These are phyloP conservation scores for Botia almorhae DNA, from an alignment of 2,797 vertebrate species.

Conservation along the genomic window DNA sequence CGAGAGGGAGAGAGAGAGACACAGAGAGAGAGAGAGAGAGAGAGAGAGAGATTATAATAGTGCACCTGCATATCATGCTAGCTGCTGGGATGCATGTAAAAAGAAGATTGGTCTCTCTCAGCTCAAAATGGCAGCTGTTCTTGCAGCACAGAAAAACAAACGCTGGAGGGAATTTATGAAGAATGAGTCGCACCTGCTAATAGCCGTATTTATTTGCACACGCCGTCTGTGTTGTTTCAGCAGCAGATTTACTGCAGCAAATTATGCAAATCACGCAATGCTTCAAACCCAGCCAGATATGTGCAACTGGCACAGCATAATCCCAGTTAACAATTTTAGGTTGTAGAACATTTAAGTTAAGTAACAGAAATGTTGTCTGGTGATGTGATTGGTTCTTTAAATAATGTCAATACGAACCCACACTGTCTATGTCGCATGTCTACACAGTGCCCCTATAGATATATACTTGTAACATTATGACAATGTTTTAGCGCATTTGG, in stretches of 20 bases:
- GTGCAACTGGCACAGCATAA: no score
- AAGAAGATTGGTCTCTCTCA: background rate
- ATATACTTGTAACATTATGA: background rate
- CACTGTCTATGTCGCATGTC: background rate
- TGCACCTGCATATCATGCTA: conserved; percentile 9
- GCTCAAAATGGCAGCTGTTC: conserved; percentile 16
- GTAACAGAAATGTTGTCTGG: no score
- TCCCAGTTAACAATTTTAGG: no score
- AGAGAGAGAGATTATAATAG: background rate
- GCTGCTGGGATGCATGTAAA: background rate
- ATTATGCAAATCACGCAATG: conserved; percentile 2
- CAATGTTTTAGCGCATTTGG: background rate
- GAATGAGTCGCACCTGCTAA: background rate
- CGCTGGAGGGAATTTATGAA: background rate
- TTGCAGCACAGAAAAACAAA: background rate
- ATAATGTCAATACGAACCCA: background rate
- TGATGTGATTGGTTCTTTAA: background rate
- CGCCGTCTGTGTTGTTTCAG: background rate
- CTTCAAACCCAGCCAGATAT: no score
- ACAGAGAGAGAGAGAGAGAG: conserved; percentile 13
- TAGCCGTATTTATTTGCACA: background rate
- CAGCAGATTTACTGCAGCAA: background rate
- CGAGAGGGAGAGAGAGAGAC: conserved; percentile 1
- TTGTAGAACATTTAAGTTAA: no score
- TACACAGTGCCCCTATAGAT: no score